These are phyloP conservation scores for Sebastes itinus DNA, from an alignment of 2,797 vertebrate species.

Conservation along the genomic window DNA sequence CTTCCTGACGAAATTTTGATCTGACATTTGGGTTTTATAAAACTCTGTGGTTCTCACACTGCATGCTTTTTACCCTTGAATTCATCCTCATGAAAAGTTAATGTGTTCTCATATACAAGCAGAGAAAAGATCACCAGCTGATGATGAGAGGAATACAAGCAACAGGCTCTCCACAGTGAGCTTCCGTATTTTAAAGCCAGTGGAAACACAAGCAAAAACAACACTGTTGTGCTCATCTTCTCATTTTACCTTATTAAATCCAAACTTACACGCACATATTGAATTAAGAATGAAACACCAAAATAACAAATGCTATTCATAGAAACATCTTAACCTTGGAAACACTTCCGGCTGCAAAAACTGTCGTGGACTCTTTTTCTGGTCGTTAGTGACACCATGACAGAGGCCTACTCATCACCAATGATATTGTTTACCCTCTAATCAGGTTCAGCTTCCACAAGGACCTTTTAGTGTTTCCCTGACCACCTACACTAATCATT, in stretches of 20 bases:
- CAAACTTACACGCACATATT: neutral
- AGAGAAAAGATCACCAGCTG: slow-evolving; percentile 39
- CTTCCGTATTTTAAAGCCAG: slow-evolving; percentile 34
- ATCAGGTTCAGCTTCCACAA: slow-evolving; percentile 51
- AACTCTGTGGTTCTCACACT: slow-evolving; percentile 2
- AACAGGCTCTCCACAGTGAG: slow-evolving; percentile 15
- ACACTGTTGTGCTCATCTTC: neutral
- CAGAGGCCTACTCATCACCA: slow-evolving; percentile 19
- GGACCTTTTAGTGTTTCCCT: slow-evolving; percentile 40
- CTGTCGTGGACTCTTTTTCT: slow-evolving; percentile 22
- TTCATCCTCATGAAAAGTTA: slow-evolving; percentile 65
- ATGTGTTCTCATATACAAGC: slow-evolving; percentile 53
- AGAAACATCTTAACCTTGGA: slow-evolving; percentile 1
- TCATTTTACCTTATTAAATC: slow-evolving; percentile 16
- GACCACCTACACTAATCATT: slow-evolving; percentile 53
- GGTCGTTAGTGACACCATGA: slow-evolving; percentile 41
- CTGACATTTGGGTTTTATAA: slow-evolving; percentile 10
- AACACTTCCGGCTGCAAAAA: neutral
- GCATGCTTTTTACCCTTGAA: slow-evolving; percentile 48
- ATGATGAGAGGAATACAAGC: slow-evolving; percentile 31
- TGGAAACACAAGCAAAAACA: slow-evolving; percentile 23
- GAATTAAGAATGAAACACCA: slow-evolving; percentile 26
- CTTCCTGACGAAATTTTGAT: neutral
- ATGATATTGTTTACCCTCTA: slow-evolving; percentile 52
- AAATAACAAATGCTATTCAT: slow-evolving; percentile 27